Evolutionary conservation across 2,888 invertebrate species (phyloP).

Genomic region (Tiliacea aurago): DNA sequence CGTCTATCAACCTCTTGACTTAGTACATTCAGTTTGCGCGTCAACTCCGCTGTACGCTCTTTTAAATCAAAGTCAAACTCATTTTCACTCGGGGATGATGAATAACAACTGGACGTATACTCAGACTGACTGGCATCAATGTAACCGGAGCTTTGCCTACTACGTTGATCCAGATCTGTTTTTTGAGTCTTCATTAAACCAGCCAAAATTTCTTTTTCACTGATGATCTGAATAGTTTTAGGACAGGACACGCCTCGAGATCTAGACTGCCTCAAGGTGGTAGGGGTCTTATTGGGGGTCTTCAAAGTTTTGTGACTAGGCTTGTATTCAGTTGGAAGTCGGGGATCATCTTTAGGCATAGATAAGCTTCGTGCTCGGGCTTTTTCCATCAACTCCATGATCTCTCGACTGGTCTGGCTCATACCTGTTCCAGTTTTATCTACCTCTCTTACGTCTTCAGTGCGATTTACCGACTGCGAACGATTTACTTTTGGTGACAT

Average conservation of each 20-base stretch:
- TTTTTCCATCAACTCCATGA: constrained; percentile 88
- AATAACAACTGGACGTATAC: constrained; percentile 89
- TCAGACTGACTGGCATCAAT: constrained; percentile 89
- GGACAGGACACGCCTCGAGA: constrained; percentile 87
- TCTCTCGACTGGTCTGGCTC: constrained; percentile 87
- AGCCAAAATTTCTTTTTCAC: constrained; percentile 88
- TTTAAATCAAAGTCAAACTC: constrained; percentile 88
- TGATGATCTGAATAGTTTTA: constrained; percentile 89
- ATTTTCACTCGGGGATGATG: constrained; percentile 88
- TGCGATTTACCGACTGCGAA: constrained; percentile 90
- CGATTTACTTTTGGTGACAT: constrained; percentile 86
- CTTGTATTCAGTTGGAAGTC: constrained; percentile 81
- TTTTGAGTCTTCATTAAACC: constrained; percentile 85
- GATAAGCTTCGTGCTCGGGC: constrained; percentile 88
- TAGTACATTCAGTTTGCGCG: constrained; percentile 84
- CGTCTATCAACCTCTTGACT: constrained; percentile 83
- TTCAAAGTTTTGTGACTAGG: constrained; percentile 86
- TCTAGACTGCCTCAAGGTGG: constrained; percentile 79
- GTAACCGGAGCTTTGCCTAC: constrained; percentile 86
- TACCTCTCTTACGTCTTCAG: constrained; percentile 79
- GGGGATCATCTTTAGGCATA: constrained; percentile 88
- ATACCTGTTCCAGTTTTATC: constrained; percentile 85
- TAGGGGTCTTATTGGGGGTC: constrained; percentile 89
- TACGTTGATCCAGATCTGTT: constrained; percentile 78
- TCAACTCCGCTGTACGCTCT: constrained; percentile 86